Evolutionary conservation across 2,888 invertebrate species (phyloP).

Genomic region (Nymphalis c-album): DNA sequence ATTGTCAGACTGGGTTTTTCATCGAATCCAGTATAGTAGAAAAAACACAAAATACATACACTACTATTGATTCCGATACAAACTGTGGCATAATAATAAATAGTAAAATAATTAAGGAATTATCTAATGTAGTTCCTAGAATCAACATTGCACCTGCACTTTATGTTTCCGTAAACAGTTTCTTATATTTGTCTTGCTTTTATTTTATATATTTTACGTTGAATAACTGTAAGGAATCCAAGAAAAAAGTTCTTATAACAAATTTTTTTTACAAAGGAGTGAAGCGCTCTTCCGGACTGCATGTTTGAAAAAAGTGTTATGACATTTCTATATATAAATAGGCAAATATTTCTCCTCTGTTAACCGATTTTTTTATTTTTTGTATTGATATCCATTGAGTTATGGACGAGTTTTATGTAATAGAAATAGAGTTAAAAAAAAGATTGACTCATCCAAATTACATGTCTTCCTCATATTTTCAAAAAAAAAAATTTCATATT

Average conservation of each 20-base stretch:
- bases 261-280: conserved; percentile 12
- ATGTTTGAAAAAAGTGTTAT: neutral
- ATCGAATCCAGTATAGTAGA: neutral
- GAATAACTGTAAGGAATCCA: conserved; percentile 10
- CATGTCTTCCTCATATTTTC: no score
- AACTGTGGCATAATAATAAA: neutral
- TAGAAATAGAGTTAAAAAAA: no score
- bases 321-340: neutral
- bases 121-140: neutral
- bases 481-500: no score
- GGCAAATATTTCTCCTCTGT: no score
- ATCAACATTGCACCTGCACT: neutral
- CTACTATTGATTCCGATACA: neutral
- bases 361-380: no score
- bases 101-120: neutral
- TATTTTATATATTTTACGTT: neutral
- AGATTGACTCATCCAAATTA: no score
- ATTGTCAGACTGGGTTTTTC: neutral
- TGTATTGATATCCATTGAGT: no score
- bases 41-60: neutral
- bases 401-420: no score
- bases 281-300: conserved; percentile 34
- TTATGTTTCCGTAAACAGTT: neutral
- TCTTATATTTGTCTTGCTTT: neutral
- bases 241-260: conserved; percentile 9